Percentiles rank a stretch among this genome's conserved stretches.
Conservation (phyloP, 2,113 vertebrate species). For the Condylura cristata region DNA sequence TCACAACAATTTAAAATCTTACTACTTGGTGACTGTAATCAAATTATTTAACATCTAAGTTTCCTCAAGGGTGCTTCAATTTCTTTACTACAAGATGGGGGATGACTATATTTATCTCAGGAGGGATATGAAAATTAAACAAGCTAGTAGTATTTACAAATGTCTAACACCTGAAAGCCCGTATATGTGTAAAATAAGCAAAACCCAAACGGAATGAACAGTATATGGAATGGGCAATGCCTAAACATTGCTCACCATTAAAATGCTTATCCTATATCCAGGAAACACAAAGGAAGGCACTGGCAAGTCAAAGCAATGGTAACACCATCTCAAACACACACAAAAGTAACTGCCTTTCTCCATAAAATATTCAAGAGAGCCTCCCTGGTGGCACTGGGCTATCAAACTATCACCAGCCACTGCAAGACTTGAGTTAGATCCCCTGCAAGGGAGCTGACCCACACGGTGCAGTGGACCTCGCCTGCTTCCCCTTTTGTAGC, state of each 20-base stretch:
- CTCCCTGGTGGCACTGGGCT: no score
- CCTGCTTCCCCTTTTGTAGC: no score
- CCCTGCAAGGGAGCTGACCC: no score
- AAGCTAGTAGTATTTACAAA: neutral
- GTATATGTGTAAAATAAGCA: neutral
- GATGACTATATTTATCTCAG: neutral
- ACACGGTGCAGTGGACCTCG: no score
- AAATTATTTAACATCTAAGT: conserved; percentile 18
- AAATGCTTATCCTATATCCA: neutral
- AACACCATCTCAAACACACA: neutral
- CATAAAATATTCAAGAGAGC: neutral
- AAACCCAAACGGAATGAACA: neutral
- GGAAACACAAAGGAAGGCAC: neutral
- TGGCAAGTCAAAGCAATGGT: neutral
- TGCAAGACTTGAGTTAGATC: no score
- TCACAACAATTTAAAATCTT: no score
- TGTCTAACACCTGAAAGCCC: neutral
- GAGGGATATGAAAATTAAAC: neutral
- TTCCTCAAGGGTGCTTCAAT: neutral
- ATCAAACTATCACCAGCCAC: no score
- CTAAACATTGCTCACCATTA: neutral
- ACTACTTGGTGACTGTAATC: neutral
- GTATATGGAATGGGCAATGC: neutral
- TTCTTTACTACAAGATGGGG: neutral
- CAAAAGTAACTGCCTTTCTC: neutral